Conservation (phyloP, 2,113 vertebrate genomes). For the Ellobius talpinus region DNA sequence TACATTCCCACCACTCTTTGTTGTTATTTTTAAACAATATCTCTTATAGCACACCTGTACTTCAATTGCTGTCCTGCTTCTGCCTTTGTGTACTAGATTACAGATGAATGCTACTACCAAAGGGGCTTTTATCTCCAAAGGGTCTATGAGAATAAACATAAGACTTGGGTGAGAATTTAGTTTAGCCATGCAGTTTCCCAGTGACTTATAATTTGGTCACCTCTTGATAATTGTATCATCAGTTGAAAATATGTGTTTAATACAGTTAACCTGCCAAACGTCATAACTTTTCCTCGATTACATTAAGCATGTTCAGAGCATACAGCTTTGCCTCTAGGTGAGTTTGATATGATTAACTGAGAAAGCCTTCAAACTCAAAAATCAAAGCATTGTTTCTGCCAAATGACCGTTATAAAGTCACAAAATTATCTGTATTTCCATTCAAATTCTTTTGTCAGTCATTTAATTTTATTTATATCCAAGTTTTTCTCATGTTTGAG, state of each 20-base stretch:
- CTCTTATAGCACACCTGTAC: background rate
- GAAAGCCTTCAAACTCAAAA: background rate
- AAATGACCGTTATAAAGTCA: background rate
- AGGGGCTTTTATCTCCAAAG: background rate
- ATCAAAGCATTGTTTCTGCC: background rate
- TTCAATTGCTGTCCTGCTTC: background rate
- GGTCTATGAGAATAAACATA: background rate
- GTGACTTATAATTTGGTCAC: background rate
- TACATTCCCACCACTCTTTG: background rate
- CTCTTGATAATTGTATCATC: background rate
- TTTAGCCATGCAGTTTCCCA: background rate
- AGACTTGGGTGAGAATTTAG: background rate
- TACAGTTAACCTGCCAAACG: background rate
- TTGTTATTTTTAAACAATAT: background rate
- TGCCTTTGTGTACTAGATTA: background rate
- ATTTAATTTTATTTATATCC: conserved; percentile 8
- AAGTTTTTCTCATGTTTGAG: background rate
- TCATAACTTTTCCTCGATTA: background rate
- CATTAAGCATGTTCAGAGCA: background rate
- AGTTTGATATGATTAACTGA: background rate
- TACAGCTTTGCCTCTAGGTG: background rate
- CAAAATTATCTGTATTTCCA: background rate
- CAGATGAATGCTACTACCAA: background rate
- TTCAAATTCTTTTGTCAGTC: background rate
- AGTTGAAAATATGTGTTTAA: background rate